Evolutionary conservation across 2,113 vertebrate genomes (phyloP).

Genomic region (Erpornis zantholeuca): DNA sequence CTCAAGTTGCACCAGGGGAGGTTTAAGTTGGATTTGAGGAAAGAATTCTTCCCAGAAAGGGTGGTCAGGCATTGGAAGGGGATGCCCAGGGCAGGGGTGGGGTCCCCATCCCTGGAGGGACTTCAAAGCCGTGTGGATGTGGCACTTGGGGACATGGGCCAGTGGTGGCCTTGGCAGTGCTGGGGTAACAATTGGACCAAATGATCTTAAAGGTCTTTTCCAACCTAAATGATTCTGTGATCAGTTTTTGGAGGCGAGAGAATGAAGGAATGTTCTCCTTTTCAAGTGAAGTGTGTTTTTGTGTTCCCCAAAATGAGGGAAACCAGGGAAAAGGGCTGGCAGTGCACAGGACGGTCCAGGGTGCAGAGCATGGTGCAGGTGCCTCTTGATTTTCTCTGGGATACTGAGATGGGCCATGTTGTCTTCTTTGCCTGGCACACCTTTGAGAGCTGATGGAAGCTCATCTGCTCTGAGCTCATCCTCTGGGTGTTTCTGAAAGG

Average conservation of each 20-base stretch:
- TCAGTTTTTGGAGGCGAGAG: neutral
- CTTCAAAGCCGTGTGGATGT: neutral
- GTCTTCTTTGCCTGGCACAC: neutral
- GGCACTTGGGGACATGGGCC: neutral
- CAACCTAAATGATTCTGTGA: neutral
- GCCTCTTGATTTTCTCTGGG: neutral
- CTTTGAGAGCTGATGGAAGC: neutral
- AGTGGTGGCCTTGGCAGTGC: neutral
- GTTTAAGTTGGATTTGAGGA: neutral
- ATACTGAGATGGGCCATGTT: neutral
- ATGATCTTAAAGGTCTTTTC: neutral
- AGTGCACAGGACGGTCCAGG: neutral
- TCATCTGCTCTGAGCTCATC: neutral
- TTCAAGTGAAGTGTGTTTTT: neutral
- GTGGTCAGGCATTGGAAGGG: neutral
- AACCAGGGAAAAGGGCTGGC: neutral
- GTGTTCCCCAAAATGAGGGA: rapidly evolving
- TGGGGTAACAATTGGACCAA: rapidly evolving
- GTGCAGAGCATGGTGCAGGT: neutral
- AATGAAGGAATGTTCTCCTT: neutral
- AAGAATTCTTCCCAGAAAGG: neutral
- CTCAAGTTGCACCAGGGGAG: neutral
- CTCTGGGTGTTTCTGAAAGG: neutral
- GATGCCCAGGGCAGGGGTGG: neutral
- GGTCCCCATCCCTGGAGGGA: neutral